Conservation (phyloP, 2,888 invertebrate species). For the Caenorhabditis macrosperma region DNA sequence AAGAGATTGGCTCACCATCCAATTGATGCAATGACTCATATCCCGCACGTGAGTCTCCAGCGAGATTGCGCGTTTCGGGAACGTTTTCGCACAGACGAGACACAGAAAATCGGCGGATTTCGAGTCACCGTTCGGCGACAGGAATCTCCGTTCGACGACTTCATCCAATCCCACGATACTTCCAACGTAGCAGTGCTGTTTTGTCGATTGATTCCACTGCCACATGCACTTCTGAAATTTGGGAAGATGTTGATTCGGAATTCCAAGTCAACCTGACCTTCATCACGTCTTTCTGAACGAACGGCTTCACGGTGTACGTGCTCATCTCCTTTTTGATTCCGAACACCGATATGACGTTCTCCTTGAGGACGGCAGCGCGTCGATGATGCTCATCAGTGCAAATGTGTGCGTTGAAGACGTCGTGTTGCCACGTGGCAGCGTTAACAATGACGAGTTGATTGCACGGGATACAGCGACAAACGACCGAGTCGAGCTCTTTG, state of each 20-base stretch:
- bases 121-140: neutral
- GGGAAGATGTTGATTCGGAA: neutral
- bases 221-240: constrained; percentile 65
- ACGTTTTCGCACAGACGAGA: constrained; percentile 49
- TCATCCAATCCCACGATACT: constrained; percentile 64
- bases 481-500: constrained; percentile 20
- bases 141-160: constrained; percentile 57
- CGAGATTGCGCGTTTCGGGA: constrained; percentile 41
- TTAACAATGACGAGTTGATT: constrained; percentile 39
- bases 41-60: constrained; percentile 64
- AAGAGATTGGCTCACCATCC: constrained; percentile 49
- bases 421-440: constrained; percentile 27
- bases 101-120: constrained; percentile 60
- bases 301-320: constrained; percentile 64
- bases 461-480: constrained; percentile 52
- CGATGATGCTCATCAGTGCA: constrained; percentile 44
- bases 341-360: constrained; percentile 15
- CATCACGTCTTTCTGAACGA: constrained; percentile 54
- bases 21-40: constrained; percentile 57
- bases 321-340: constrained; percentile 43
- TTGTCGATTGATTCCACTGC: constrained; percentile 57
- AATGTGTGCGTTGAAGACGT: constrained; percentile 50
- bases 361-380: constrained; percentile 4
- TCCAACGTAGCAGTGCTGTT: constrained; percentile 62
- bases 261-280: constrained; percentile 53